Conservation (phyloP, 2,113 vertebrate genomes). For the Pelmatolapia mariae region DNA sequence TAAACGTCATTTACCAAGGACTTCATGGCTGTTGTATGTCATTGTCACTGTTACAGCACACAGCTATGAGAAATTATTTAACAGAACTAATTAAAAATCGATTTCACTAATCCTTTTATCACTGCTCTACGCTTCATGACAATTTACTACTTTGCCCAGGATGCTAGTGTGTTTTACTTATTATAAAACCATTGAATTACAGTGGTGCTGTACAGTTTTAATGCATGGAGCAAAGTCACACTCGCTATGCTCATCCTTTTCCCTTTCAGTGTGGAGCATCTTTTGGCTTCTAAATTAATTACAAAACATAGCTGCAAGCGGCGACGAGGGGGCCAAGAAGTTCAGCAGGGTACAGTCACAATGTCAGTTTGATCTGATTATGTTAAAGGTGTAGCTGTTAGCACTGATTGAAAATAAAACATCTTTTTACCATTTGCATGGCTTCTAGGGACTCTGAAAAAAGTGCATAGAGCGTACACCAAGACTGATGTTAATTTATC, state of each 20-base stretch:
- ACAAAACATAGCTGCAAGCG: not conserved
- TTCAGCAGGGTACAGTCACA: not conserved
- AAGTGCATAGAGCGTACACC: not conserved
- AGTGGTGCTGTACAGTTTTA: not conserved
- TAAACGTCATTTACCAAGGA: slow-evolving; percentile 10
- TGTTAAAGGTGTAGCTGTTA: not conserved
- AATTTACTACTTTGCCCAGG: slow-evolving; percentile 9
- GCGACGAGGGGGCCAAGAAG: not conserved
- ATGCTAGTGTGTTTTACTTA: slow-evolving; percentile 11
- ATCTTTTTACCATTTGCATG: not conserved
- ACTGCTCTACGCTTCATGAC: not conserved
- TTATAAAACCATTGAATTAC: not conserved
- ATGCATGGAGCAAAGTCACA: not conserved
- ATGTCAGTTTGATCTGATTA: not conserved
- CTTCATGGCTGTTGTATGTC: not conserved
- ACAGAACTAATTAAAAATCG: slow-evolving; percentile 36
- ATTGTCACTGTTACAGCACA: not conserved
- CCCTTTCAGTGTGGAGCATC: not conserved
- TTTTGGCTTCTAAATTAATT: not conserved
- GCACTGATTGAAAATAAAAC: not conserved
- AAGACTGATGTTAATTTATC: not conserved
- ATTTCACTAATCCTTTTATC: slow-evolving; percentile 49
- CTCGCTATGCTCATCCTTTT: not conserved
- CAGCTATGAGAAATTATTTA: not conserved
- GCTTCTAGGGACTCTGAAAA: not conserved